These are phyloP conservation scores for Aleiodes testaceus DNA, from an alignment of 2,888 invertebrate genomes.

Conservation along the genomic window DNA sequence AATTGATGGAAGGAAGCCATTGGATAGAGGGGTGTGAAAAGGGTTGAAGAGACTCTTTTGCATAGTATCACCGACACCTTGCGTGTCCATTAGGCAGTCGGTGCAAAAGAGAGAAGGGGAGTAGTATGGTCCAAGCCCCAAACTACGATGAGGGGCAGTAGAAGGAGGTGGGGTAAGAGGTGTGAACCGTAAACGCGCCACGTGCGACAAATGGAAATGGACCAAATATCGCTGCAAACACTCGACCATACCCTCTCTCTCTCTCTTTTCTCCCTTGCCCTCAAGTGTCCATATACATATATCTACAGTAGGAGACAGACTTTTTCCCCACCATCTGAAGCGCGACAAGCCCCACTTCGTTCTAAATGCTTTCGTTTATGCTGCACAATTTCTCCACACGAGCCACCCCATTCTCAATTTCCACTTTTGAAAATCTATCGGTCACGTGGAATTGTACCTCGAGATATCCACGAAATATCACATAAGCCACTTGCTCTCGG, in stretches of 20 bases:
- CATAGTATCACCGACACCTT: slow-evolving; percentile 67
- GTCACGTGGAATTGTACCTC: slow-evolving; percentile 63
- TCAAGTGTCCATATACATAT: slow-evolving; percentile 33
- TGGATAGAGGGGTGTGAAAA: slow-evolving; percentile 5
- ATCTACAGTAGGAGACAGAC: slow-evolving; percentile 27
- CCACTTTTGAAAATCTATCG: slow-evolving; percentile 65
- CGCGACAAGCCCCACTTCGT: slow-evolving; percentile 35
- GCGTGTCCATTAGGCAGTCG: slow-evolving; percentile 66
- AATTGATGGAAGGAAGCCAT: no score
- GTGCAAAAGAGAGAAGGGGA: slow-evolving; percentile 32
- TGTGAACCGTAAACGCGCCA: slow-evolving; percentile 71
- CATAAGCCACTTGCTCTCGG: slow-evolving; percentile 62
- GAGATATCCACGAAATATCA: slow-evolving; percentile 68
- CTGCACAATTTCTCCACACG: slow-evolving; percentile 44
- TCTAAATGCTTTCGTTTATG: slow-evolving; percentile 46
- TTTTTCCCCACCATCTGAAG: slow-evolving; percentile 43
- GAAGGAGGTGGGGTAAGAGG: slow-evolving; percentile 59
- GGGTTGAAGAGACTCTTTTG: slow-evolving; percentile 60
- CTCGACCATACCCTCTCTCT: slow-evolving; percentile 62
- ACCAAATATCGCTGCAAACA: slow-evolving; percentile 71
- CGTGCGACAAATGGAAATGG: slow-evolving; percentile 72
- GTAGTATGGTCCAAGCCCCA: not conserved
- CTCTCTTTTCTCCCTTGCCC: slow-evolving; percentile 56
- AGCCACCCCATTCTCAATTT: slow-evolving; percentile 47
- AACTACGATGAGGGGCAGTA: no score